These are phyloP conservation scores for Trididemnum clinides DNA, from an alignment of 23 tunicate genomes.

Conservation along the genomic window DNA sequence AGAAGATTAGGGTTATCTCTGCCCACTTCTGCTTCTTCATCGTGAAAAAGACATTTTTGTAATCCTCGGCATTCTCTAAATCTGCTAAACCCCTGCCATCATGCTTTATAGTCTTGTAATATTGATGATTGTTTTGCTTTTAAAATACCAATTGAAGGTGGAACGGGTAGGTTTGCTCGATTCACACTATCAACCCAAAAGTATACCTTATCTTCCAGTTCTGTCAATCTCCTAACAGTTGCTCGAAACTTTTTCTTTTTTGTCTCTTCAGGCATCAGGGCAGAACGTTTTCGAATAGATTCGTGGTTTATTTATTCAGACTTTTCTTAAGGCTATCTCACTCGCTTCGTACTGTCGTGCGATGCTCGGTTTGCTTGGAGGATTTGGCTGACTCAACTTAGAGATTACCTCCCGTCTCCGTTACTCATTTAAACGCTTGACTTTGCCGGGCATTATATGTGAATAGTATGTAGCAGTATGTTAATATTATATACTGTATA, in stretches of 20 bases:
- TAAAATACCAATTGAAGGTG: slow-evolving; percentile 45
- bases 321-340: slow-evolving; percentile 17
- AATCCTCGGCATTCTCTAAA: slow-evolving; percentile 39
- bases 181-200: slow-evolving; percentile 43
- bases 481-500: too few species aligned
- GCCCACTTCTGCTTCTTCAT: slow-evolving; percentile 53
- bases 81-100: slow-evolving; percentile 48
- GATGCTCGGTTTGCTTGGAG: slow-evolving; percentile 29
- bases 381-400: slow-evolving; percentile 19
- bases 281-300: slow-evolving; percentile 42
- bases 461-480: too few species aligned
- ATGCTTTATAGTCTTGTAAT: slow-evolving; percentile 19
- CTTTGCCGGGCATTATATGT: too few species aligned
- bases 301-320: slow-evolving; percentile 13
- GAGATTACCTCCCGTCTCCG: slow-evolving; percentile 34
- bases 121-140: slow-evolving; percentile 47
- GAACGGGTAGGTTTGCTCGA: slow-evolving; percentile 36
- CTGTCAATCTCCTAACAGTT: slow-evolving; percentile 5
- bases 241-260: slow-evolving; percentile 36
- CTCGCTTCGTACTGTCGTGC: slow-evolving; percentile 30
- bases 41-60: slow-evolving; percentile 27
- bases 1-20: slow-evolving; percentile 25
- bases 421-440: slow-evolving; percentile 27
- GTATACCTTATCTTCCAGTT: slow-evolving; percentile 39
- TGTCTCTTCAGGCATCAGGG: slow-evolving; percentile 48